Base-by-base conservation (phyloP, 2,797 vertebrate genomes). In the Lateolabrax maculatus region DNA sequence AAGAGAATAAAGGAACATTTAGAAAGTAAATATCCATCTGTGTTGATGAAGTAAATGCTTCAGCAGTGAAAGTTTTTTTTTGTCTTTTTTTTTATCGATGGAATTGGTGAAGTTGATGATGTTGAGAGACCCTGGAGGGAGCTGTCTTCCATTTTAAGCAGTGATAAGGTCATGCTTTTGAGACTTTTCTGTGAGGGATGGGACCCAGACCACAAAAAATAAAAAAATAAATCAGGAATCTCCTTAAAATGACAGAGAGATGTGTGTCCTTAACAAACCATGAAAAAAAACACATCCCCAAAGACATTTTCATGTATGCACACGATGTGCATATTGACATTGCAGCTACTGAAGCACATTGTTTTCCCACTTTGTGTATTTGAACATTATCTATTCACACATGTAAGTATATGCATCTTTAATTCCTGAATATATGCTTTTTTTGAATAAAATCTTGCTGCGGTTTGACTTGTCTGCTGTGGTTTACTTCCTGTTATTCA, bases 391-490 rank as follows among this genome's bases (percentile, higher is more conserved):
- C 79, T 89, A 92, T 91, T 91, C 91, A 92, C 90, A 90, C 84
- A 90, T 93, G 84, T 92, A 84, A 93, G 75, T 93, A 93, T 93
- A 91, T 92, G 87, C 91, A 93, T 93, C 93, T 92, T 86, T 89
- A 87, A 91, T 85, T 90, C 88, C 87, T 88, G 52, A 88, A 84
- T 84, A 86, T 90, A 89, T 91, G 87, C 90, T 89, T 84, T 92
- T 90, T 95, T 93, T 83, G 48, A 95, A 93, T 94, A 94, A 94
- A 91, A 84, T 72, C 71, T 76, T 78, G 75, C 83, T 91, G 85
- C 79, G 27, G 79, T 91, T 88, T 76, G 44, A 86, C 58, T 74
- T 0, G 46, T 43, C 16, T 61, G 39, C 44, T 62, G 73, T 60
- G 6, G n/a, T 83, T 66, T 27, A 23, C 56, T 36, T 46, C 21